Evolutionary conservation across 35 echinoderm and acorn worm genomes (phyloP), one percentile per base, ranked within the genome.

Genomic region (Strongylocentrotus purpuratus): DNA sequence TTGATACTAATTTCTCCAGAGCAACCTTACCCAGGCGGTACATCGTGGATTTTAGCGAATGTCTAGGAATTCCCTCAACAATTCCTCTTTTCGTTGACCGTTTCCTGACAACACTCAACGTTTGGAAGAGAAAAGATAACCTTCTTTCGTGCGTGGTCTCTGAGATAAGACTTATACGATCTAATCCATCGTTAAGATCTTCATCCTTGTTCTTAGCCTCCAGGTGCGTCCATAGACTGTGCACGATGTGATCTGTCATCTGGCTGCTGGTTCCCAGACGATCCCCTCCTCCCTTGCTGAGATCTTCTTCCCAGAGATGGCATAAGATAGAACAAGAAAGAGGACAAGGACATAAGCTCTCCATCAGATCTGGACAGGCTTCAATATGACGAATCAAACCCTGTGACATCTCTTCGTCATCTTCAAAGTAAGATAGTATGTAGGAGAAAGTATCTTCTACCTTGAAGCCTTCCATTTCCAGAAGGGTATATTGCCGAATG

Each of bases 381-480:
- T 93, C 48, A 31, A 93, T 13, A 32, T 93, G 91, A n/a, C 46
- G 32, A 2, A 93, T 93, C n/a, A 93, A 46, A 31, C 91, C 48
- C 31, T 58, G 91, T 32, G 91, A 47, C 91, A 93, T 93, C 33
- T 13, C 31, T 47, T 46, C 91, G 48, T 93, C 91, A 58, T 93
- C 91, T 11, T 58, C 46, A 31, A 93, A 93, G 91, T 93, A 93
- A 31, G 45, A 28, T 33, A 93, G 11, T 15, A 93, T 58, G 46
- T 48, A 93, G 48, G 45, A 47, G 46, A 50, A 50, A 31, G 46
- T 32, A 93, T 93, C 91, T 93, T 47, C 91, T 17, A 58, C 91
- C 46, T 58, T 93, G 48, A 93, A 93, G 20, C 91, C 91, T 58
- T 93, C 91, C 31, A 93, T 58, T 7, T 93, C 91, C 13, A 93